Evolutionary conservation across 53 echinoderm and acorn worm species (phyloP).

Genomic region (Mesocentrotus franciscanus): DNA sequence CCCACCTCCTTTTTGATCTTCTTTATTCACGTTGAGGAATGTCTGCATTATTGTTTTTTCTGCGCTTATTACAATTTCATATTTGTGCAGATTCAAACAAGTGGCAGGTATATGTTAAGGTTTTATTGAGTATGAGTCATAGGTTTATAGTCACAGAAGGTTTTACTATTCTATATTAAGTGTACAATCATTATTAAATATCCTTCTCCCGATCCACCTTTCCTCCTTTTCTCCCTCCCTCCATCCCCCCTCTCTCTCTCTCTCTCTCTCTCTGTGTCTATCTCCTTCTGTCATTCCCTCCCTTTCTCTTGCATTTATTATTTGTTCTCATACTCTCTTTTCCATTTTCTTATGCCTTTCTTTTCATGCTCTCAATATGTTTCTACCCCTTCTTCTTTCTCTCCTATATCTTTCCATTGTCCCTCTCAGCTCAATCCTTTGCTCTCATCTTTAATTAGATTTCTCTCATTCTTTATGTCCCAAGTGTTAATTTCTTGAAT

Average conservation of each 20-base stretch:
- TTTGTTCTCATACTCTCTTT: neutral
- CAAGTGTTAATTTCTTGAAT: constrained; percentile 41
- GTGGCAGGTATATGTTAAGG: neutral
- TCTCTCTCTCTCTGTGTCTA: neutral
- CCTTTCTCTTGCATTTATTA: neutral
- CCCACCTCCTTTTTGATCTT: neutral
- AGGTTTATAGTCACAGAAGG: neutral
- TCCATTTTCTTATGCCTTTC: too few relatives aligned
- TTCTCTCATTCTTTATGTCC: neutral
- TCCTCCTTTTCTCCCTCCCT: neutral
- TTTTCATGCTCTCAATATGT: neutral
- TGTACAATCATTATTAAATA: neutral
- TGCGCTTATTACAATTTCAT: constrained; percentile 16
- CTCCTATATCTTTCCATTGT: neutral
- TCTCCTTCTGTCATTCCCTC: neutral
- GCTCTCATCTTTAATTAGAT: constrained; percentile 1
- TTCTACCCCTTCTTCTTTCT: neutral
- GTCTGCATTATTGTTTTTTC: neutral
- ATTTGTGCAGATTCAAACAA: constrained; percentile 15
- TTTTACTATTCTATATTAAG: neutral
- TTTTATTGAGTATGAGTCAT: constrained; percentile 36
- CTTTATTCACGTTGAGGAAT: neutral
- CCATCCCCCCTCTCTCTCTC: neutral
- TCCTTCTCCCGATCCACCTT: neutral
- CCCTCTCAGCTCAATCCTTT: neutral